Evolutionary conservation across 2,797 vertebrate genomes (phyloP), one percentile per base, ranked within the genome.

Genomic region (Mastacembelus armatus): DNA sequence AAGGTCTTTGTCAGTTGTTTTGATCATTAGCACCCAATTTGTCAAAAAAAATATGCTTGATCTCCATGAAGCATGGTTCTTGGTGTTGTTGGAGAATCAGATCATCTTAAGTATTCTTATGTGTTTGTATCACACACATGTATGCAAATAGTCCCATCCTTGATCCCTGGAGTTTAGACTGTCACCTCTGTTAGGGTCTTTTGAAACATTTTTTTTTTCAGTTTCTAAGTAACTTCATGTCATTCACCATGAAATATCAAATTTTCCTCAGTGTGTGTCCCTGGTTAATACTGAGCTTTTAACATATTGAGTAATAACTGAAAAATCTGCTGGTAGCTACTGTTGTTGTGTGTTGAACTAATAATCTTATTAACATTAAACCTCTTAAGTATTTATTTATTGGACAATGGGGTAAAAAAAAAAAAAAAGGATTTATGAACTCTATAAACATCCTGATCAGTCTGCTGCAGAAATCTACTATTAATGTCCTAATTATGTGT

Each of bases 11-110:
- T 18, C 71, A 75, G 49, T 42, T 71, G 57, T 71, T 81, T 77
- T 82, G 58, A 83, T 87, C 66, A 79, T 79, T 49, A 66, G 49
- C 30, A 21, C 2, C 39, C 15, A 27, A 63, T 72, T 86, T 85
- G 71, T 80, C 79, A 79, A 58, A 78, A 77, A 69, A 16, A 81
- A 65, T 44, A 66, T 61, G 55, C 29, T 40, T 48, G 36, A 42
- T 63, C 24, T 75, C 38, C 60, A 22, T 6, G 18, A 40, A 70
- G 30, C 21, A 21, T 16, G 16, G 51, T 66, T 51, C 21, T 15
- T 26, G 4, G 18, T 45, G 26, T 45, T 57, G 26, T 19, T 57
- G 9, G 22, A 3, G n/a, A 57, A 40, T 27, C n/a, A 47, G 29
- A 47, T 7, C 48, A 42, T 7, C 9, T 40, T 35, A 33, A 30